Evolutionary conservation across 2,113 vertebrate genomes (phyloP).

Genomic region (Phyllopteryx taeniolatus): DNA sequence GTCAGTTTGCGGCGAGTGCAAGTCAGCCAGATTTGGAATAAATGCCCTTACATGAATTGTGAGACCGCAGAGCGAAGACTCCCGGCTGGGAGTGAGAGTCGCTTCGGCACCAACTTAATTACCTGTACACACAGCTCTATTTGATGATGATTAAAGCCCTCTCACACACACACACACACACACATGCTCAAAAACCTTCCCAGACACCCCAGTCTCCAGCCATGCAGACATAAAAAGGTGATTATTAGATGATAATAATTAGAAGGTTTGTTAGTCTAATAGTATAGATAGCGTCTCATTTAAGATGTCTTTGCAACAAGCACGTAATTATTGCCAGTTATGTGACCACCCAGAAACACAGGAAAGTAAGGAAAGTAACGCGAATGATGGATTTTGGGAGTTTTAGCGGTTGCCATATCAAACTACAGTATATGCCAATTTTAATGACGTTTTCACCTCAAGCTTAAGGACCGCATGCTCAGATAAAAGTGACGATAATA

Average conservation of each 20-base stretch:
- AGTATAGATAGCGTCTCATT: conserved; percentile 36
- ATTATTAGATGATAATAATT: conserved; percentile 70
- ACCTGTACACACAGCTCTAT: conserved; percentile 67
- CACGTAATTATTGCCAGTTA: conserved; percentile 60
- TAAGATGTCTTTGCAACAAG: conserved; percentile 24
- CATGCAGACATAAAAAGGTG: conserved; percentile 63
- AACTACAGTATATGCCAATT: conserved; percentile 16
- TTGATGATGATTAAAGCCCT: conserved; percentile 71
- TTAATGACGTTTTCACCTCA: neutral
- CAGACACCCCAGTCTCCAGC: conserved; percentile 64
- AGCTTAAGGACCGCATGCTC: neutral
- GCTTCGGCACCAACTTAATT: conserved; percentile 70
- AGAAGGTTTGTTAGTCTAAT: conserved; percentile 64
- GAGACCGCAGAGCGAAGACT: neutral
- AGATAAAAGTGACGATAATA: neutral
- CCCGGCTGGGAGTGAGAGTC: conserved; percentile 56
- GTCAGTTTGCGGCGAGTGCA: conserved; percentile 62
- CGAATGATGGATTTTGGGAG: conserved; percentile 47
- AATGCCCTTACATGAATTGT: conserved; percentile 6
- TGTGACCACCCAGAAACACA: conserved; percentile 60
- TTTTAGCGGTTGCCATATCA: conserved; percentile 30
- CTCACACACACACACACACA: conserved; percentile 30
- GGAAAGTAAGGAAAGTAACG: conserved; percentile 19
- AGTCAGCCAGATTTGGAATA: conserved; percentile 53
- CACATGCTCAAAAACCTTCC: conserved; percentile 29